Percentiles rank a stretch among this genome's conserved stretches.
phyloP scores from a whole-genome alignment of 2,888 invertebrate species.

The Crossocerus cetratus region DNA sequence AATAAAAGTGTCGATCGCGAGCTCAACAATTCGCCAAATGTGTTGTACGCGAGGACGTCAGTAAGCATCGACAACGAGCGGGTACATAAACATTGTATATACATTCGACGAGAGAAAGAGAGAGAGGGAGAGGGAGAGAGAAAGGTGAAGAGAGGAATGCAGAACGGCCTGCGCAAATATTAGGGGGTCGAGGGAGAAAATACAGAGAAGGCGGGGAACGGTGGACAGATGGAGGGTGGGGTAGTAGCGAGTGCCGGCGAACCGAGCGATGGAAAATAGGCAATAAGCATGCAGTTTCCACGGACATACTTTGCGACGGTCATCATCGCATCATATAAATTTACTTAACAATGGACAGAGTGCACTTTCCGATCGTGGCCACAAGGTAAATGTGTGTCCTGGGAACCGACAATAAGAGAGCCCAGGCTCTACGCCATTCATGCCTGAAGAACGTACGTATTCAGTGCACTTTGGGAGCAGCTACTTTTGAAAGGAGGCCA shows the following conservation, averaged over 20 bases:
- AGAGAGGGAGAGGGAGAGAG: conserved; percentile 9
- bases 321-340: conserved; percentile 65
- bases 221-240: background rate
- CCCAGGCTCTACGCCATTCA: conserved; percentile 40
- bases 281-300: conserved; percentile 35
- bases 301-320: conserved; percentile 59
- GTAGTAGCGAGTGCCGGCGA: background rate
- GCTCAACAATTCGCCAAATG: conserved; percentile 38
- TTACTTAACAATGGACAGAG: conserved; percentile 62
- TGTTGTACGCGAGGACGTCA: conserved; percentile 18
- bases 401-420: conserved; percentile 58
- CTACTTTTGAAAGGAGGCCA: background rate
- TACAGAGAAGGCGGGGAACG: background rate
- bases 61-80: conserved; percentile 11
- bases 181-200: conserved; percentile 19
- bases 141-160: background rate
- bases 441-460: conserved; percentile 39
- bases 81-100: conserved; percentile 19
- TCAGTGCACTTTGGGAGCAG: conserved; percentile 33
- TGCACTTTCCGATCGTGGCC: conserved; percentile 42
- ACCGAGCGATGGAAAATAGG: conserved; percentile 20
- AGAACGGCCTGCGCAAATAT: conserved; percentile 4
- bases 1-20: conserved; percentile 34
- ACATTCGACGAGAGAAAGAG: conserved; percentile 28
- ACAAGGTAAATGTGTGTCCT: conserved; percentile 43